These are phyloP conservation scores for Mobula hypostoma DNA, from an alignment of 2,113 vertebrate species.

Conservation along the genomic window DNA sequence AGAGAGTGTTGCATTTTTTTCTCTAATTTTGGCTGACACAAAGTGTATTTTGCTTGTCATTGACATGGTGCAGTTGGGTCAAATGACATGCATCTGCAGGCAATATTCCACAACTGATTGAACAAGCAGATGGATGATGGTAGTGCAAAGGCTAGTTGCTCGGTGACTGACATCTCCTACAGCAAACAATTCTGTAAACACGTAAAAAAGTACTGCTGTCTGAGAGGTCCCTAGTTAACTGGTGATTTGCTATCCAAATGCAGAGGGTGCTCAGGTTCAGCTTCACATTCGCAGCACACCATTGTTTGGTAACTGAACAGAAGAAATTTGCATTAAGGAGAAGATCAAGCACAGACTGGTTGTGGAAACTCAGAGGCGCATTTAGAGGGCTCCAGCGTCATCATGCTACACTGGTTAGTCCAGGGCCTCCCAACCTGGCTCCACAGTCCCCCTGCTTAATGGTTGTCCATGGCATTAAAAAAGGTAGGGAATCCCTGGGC, in stretches of 20 bases:
- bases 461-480: too few species aligned
- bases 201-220: not conserved
- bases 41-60: not conserved
- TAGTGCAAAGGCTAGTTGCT: not conserved
- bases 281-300: not conserved
- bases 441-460: too few species aligned
- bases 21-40: not conserved
- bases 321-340: not conserved
- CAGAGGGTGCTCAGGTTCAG: not conserved
- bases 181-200: not conserved
- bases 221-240: not conserved
- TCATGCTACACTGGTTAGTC: too few species aligned
- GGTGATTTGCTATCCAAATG: not conserved
- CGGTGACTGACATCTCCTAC: not conserved
- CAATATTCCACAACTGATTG: not conserved
- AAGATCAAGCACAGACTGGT: not conserved
- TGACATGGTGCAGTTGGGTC: too few species aligned
- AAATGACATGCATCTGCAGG: too few species aligned
- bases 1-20: not conserved
- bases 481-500: too few species aligned
- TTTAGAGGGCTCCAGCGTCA: not conserved
- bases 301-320: not conserved
- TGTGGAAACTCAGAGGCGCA: not conserved
- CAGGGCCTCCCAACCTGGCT: too few species aligned
- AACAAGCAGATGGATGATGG: not conserved